Evolutionary conservation across 2,797 vertebrate genomes (phyloP).

Genomic region (Catostomus latipinnis): DNA sequence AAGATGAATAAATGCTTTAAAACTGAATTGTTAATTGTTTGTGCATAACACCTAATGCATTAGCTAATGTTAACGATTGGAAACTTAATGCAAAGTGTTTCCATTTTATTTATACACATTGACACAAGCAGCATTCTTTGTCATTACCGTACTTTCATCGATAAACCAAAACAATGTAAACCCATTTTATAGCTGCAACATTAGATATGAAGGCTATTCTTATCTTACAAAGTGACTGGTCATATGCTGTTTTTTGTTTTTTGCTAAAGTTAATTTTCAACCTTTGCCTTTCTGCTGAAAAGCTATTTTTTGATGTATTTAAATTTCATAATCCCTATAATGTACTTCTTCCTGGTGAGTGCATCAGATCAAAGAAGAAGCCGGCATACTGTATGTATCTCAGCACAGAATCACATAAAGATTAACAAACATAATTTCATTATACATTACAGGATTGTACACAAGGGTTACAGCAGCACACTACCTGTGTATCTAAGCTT

Average conservation of each 20-base stretch:
- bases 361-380: slow-evolving; percentile 75
- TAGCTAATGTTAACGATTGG: too few species aligned
- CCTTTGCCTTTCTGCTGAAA: neutral
- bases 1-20: too few species aligned
- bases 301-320: slow-evolving; percentile 67
- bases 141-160: neutral
- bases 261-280: slow-evolving; percentile 65
- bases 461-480: slow-evolving; percentile 17
- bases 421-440: slow-evolving; percentile 73
- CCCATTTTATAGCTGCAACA: slow-evolving; percentile 62
- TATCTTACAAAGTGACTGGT: slow-evolving; percentile 32
- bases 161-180: slow-evolving; percentile 32
- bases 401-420: slow-evolving; percentile 70
- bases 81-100: too few species aligned
- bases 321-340: slow-evolving; percentile 75
- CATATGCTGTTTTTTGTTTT: slow-evolving; percentile 50
- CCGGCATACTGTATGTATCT: slow-evolving; percentile 46
- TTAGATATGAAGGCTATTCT: slow-evolving; percentile 58
- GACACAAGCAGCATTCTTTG: too few species aligned
- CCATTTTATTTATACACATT: too few species aligned
- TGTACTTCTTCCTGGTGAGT: slow-evolving; percentile 72
- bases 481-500: neutral
- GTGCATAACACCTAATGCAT: too few species aligned
- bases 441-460: slow-evolving; percentile 56
- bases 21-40: too few species aligned